These are phyloP conservation scores for Ammodramus savannarum DNA, from an alignment of 2,113 vertebrate genomes.

Conservation along the genomic window DNA sequence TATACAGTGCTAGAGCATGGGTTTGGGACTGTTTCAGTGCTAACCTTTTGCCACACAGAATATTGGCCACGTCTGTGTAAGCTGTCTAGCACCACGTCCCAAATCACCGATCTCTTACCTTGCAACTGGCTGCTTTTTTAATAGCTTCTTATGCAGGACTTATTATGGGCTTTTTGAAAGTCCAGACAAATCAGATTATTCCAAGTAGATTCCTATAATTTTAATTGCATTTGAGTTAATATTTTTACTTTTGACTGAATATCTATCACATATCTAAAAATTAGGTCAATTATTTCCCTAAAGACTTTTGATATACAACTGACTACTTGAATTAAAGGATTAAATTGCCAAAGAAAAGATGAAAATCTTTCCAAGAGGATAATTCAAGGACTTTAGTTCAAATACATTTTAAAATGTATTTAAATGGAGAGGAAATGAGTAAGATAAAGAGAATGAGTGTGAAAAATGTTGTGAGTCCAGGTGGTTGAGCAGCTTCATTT, in stretches of 20 bases:
- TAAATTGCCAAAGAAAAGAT: constrained; percentile 19
- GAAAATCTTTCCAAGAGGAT: constrained; percentile 5
- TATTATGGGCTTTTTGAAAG: not conserved
- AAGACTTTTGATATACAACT: constrained; percentile 27
- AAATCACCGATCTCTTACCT: not conserved
- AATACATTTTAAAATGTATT: constrained; percentile 14
- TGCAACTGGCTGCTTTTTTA: not conserved
- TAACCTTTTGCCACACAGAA: not conserved
- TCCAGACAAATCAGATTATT: not conserved
- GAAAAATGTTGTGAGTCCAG: constrained; percentile 49
- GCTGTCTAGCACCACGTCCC: not conserved
- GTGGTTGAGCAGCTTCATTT: constrained; percentile 55
- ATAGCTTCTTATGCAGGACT: not conserved
- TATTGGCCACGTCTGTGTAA: not conserved
- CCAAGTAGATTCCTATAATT: not conserved
- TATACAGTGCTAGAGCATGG: not conserved
- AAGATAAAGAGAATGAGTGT: constrained; percentile 41
- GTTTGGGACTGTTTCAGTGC: not conserved
- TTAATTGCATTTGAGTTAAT: constrained; percentile 51
- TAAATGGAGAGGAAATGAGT: constrained; percentile 13
- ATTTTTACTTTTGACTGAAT: constrained; percentile 18
- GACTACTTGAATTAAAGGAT: constrained; percentile 37
- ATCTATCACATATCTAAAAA: constrained; percentile 36
- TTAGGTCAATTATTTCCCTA: not conserved
- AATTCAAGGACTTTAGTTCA: constrained; percentile 45